These are phyloP conservation scores for Orthosia incerta DNA, from an alignment of 2,888 invertebrate genomes.

Conservation along the genomic window DNA sequence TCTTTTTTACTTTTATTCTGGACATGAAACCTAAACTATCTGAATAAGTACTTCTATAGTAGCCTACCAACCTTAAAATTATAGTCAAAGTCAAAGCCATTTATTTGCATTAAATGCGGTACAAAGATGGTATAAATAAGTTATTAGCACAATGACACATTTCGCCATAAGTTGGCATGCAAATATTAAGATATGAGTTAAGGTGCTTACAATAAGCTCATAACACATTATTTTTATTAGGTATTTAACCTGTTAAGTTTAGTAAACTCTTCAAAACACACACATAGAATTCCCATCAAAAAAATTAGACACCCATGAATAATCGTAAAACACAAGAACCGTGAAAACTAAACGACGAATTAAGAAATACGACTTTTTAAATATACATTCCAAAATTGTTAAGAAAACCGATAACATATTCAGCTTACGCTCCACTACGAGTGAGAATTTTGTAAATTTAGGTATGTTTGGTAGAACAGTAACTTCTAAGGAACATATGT, in stretches of 20 bases:
- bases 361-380: conserved; percentile 60
- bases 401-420: conserved; percentile 41
- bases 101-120: no score
- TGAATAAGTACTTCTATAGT: background rate
- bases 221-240: no score
- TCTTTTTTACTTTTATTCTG: background rate
- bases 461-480: no score
- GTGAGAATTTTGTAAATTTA: no score
- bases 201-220: no score
- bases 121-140: no score
- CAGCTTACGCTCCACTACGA: conserved; percentile 31
- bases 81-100: no score
- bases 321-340: conserved; percentile 49
- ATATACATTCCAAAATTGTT: conserved; percentile 65
- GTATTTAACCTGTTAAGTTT: no score
- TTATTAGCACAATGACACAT: no score
- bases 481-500: background rate
- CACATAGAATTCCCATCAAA: conserved; percentile 13
- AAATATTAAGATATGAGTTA: no score
- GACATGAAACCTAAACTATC: background rate
- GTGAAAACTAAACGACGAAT: conserved; percentile 56
- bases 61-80: background rate
- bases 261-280: no score
- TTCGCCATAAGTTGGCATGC: no score
- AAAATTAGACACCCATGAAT: conserved; percentile 42